Evolutionary conservation across 2,113 vertebrate species (phyloP).

Genomic region (Ursus arctos): DNA sequence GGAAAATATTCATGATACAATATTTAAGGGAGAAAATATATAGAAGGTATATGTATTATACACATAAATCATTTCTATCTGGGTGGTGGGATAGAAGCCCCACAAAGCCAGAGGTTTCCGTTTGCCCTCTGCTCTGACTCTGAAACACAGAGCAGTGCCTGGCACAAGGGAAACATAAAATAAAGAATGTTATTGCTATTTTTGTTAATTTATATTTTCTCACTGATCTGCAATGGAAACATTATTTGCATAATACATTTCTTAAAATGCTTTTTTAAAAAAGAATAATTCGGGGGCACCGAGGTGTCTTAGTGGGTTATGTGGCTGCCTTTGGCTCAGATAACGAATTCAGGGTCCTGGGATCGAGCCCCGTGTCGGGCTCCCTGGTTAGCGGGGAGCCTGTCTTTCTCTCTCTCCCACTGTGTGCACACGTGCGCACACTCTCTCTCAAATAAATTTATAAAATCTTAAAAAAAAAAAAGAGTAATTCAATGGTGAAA

Average conservation of each 20-base stretch:
- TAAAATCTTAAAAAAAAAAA: too few species aligned
- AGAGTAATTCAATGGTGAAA: not conserved
- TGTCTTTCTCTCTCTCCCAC: too few species aligned
- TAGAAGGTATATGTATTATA: not conserved
- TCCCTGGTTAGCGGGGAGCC: too few species aligned
- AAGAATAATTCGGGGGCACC: not conserved
- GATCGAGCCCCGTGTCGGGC: too few species aligned
- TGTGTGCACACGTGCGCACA: too few species aligned
- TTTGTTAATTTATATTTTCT: conserved; percentile 54
- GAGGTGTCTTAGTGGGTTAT: too few species aligned
- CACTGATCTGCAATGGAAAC: conserved; percentile 39
- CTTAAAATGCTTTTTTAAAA: not conserved
- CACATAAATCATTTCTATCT: not conserved
- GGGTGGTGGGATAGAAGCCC: not conserved
- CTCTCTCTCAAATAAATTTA: too few species aligned
- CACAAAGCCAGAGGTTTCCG: not conserved
- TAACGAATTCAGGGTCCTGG: too few species aligned
- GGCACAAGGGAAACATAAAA: not conserved
- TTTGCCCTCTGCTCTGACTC: not conserved
- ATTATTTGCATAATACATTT: not conserved
- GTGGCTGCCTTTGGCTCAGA: too few species aligned
- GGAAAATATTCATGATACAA: not conserved
- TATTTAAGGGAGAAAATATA: not conserved
- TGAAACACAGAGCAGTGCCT: not conserved
- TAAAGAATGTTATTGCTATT: not conserved